phyloP scores from a whole-genome alignment of 2,888 invertebrate species.

The Nephrocerus scutellatus region DNA sequence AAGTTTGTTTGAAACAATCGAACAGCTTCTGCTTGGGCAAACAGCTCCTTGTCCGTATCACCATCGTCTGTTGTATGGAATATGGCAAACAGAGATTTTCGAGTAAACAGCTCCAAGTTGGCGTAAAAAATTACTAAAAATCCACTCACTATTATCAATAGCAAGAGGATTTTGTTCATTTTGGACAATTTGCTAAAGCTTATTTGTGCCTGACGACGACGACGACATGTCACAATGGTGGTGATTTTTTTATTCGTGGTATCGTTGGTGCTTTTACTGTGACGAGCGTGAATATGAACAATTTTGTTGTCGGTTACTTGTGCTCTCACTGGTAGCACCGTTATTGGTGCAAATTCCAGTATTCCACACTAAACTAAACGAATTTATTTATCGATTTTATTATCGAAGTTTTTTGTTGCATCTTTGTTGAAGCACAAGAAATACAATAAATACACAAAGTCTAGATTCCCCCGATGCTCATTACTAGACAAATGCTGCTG shows the following conservation, averaged over 20 bases:
- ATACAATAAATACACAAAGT: too few species aligned
- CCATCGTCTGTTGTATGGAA: constrained; percentile 25
- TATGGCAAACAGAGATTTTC: constrained; percentile 30
- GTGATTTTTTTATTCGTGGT: constrained; percentile 21
- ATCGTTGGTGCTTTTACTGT: constrained; percentile 16
- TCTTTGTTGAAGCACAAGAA: too few species aligned
- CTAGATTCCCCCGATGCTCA: too few species aligned
- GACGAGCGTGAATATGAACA: too few species aligned
- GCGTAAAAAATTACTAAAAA: constrained; percentile 40
- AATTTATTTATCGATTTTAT: too few species aligned
- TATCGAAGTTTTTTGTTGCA: too few species aligned
- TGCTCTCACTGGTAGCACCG: too few species aligned
- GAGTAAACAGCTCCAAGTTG: constrained; percentile 35
- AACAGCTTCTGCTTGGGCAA: constrained; percentile 15
- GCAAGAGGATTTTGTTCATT: constrained; percentile 39
- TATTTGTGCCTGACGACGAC: constrained; percentile 22
- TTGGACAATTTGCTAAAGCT: constrained; percentile 25
- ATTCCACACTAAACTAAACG: too few species aligned
- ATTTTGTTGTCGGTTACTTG: too few species aligned
- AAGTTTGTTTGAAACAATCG: constrained; percentile 4
- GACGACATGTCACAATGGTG: constrained; percentile 23
- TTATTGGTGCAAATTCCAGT: too few species aligned
- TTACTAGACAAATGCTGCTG: too few species aligned
- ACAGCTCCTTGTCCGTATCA: background rate
- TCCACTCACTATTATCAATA: constrained; percentile 36